phyloP scores from a whole-genome alignment of 2,797 vertebrate genomes.

The Malacoraja senta region DNA sequence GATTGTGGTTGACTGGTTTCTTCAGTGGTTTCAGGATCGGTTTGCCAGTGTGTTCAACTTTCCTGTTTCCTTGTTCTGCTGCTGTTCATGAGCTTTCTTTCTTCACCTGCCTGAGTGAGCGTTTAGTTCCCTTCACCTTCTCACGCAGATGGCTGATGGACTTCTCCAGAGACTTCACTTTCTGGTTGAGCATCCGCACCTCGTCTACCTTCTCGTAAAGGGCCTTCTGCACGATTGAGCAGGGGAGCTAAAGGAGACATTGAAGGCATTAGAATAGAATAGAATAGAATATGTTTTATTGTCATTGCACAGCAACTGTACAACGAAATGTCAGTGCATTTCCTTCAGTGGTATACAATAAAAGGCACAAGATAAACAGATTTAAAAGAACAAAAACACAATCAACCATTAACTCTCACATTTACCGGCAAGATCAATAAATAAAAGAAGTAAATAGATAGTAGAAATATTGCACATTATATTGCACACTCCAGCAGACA shows the following conservation, averaged over 20 bases:
- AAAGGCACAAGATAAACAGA: too few species aligned
- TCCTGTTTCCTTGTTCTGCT: constrained; percentile 44
- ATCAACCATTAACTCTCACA: too few species aligned
- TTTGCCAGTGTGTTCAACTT: constrained; percentile 59
- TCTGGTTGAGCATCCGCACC: constrained; percentile 66
- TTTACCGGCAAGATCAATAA: too few species aligned
- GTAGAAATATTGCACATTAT: too few species aligned
- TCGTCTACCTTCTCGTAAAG: constrained; percentile 73
- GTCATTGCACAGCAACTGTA: too few species aligned
- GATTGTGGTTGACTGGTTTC: constrained; percentile 56
- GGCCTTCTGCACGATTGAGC: constrained; percentile 71
- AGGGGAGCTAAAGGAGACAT: constrained; percentile 57
- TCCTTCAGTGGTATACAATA: too few species aligned
- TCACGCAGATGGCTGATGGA: constrained; percentile 70
- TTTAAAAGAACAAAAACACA: too few species aligned
- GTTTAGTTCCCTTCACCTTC: constrained; percentile 62
- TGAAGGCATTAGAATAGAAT: constrained; percentile 3
- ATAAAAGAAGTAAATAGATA: too few species aligned
- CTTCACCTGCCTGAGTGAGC: constrained; percentile 65
- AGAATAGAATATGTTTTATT: too few species aligned
- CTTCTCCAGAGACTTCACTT: constrained; percentile 69
- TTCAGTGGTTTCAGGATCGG: constrained; percentile 54
- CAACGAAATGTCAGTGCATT: too few species aligned
- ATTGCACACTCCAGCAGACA: too few species aligned
- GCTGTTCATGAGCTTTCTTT: constrained; percentile 59